Conservation (phyloP, 2,113 vertebrate genomes). For the Oostethus manadensis region DNA sequence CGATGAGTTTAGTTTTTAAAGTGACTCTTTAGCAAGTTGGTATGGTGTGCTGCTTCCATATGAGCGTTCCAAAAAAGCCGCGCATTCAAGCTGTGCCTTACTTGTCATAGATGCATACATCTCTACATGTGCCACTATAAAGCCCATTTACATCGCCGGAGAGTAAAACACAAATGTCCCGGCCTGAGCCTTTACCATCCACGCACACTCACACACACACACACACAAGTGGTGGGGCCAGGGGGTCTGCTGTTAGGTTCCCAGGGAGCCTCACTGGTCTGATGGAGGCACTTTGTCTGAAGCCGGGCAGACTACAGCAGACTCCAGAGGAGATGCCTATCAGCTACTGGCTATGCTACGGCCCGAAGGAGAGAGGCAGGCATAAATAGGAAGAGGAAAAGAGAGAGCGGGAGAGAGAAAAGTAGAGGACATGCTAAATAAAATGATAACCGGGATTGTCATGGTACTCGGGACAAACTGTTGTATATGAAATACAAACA, state of each 20-base stretch:
- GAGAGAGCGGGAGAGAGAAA: slow-evolving; percentile 20
- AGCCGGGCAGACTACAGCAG: slow-evolving; percentile 72
- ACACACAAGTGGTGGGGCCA: slow-evolving; percentile 49
- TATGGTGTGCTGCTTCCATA: slow-evolving; percentile 13
- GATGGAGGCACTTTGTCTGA: slow-evolving; percentile 79
- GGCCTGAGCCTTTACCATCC: slow-evolving; percentile 35
- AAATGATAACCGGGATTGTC: slow-evolving; percentile 11
- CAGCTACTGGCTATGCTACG: slow-evolving; percentile 67
- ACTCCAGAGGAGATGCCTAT: slow-evolving; percentile 79
- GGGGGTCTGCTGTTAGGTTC: slow-evolving; percentile 69
- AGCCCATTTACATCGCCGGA: slow-evolving; percentile 45
- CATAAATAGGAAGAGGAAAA: slow-evolving; percentile 18
- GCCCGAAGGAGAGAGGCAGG: slow-evolving; percentile 56
- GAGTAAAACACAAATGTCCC: slow-evolving; percentile 48
- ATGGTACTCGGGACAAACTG: slow-evolving; percentile 17
- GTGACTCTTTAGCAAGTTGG: slow-evolving; percentile 14
- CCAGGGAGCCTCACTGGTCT: slow-evolving; percentile 71
- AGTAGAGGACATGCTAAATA: slow-evolving; percentile 26
- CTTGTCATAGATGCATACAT: slow-evolving; percentile 24
- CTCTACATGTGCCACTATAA: slow-evolving; percentile 44
- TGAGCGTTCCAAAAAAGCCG: slow-evolving; percentile 23
- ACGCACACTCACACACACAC: slow-evolving; percentile 10
- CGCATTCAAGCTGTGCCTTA: slow-evolving; percentile 33
- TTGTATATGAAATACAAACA: neutral
- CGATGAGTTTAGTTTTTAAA: slow-evolving; percentile 26